Percentiles rank a stretch among this genome's conserved stretches.
These are phyloP conservation scores for Cyrtorhinus lividipennis DNA, from an alignment of 1,140 invertebrate genomes.

Conservation along the genomic window DNA sequence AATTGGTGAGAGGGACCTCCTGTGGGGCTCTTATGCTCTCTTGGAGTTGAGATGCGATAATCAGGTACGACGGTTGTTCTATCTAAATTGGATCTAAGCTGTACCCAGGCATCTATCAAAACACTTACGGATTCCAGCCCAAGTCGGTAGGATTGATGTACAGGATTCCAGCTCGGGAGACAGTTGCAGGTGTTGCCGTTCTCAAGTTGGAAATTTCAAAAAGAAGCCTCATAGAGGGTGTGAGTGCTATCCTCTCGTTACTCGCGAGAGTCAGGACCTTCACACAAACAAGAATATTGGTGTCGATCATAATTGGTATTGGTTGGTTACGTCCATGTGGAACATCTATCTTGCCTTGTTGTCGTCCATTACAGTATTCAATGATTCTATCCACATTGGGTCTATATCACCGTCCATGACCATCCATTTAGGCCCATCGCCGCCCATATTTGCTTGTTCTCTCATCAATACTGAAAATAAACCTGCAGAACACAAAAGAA, in stretches of 20 bases:
- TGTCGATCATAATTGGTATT: too few relatives aligned
- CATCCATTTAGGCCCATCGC: conserved; percentile 87
- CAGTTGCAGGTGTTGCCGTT: conserved; percentile 89
- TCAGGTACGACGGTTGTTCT: too few relatives aligned
- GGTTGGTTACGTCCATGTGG: too few relatives aligned
- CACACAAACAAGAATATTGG: conserved; percentile 1
- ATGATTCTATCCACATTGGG: conserved; percentile 93
- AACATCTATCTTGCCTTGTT: conserved; percentile 42
- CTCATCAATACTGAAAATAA: conserved; percentile 85
- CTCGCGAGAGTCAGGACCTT: conserved; percentile 77
- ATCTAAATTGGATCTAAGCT: neutral
- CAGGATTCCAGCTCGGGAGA: conserved; percentile 80
- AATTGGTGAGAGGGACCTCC: too few relatives aligned
- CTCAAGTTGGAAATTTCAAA: conserved; percentile 90
- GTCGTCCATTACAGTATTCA: conserved; percentile 78
- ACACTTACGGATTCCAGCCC: conserved; percentile 87
- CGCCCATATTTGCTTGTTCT: conserved; percentile 75
- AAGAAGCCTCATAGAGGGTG: conserved; percentile 73
- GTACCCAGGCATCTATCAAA: conserved; percentile 1
- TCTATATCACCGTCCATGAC: conserved; percentile 93
- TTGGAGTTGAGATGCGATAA: too few relatives aligned
- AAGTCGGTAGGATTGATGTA: conserved; percentile 87
- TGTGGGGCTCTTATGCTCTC: too few relatives aligned
- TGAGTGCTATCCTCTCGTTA: conserved; percentile 87
- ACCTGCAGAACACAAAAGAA: too few relatives aligned